phyloP scores from a whole-genome alignment of 2,888 invertebrate species.

The Caradrina clavipalpis region DNA sequence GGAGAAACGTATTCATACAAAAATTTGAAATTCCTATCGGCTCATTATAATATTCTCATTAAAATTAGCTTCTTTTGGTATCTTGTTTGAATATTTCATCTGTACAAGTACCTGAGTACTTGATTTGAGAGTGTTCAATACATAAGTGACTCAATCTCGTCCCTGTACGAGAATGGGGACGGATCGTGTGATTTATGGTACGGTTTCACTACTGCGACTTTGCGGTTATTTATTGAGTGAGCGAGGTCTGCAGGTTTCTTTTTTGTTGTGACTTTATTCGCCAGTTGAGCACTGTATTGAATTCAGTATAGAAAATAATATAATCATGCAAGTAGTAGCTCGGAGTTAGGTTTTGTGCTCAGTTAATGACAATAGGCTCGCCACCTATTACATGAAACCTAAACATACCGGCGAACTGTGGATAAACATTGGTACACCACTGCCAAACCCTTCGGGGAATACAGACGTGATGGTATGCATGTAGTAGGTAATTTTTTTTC shows the following conservation, averaged over 20 bases:
- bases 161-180: constrained; percentile 15
- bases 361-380: too few relatives aligned
- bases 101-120: constrained; percentile 46
- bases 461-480: too few relatives aligned
- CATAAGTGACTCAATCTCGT: constrained; percentile 58
- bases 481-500: too few relatives aligned
- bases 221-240: constrained; percentile 32
- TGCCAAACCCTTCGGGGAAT: too few relatives aligned
- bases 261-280: constrained; percentile 1
- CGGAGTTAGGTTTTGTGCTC: too few relatives aligned
- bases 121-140: constrained; percentile 64
- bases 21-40: constrained; percentile 69
- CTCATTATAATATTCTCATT: constrained; percentile 66
- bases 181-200: constrained; percentile 43
- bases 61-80: constrained; percentile 66
- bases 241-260: background rate
- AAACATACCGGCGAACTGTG: too few relatives aligned
- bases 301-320: background rate
- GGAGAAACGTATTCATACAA: constrained; percentile 51
- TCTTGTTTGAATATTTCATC: constrained; percentile 62
- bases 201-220: constrained; percentile 30
- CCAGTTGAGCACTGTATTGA: background rate
- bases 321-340: too few relatives aligned
- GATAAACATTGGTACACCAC: too few relatives aligned
- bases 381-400: too few relatives aligned